Percentiles rank a stretch among this genome's conserved stretches.
Evolutionary conservation across 2,888 invertebrate species (phyloP).

Genomic region (Helobdella robusta): DNA sequence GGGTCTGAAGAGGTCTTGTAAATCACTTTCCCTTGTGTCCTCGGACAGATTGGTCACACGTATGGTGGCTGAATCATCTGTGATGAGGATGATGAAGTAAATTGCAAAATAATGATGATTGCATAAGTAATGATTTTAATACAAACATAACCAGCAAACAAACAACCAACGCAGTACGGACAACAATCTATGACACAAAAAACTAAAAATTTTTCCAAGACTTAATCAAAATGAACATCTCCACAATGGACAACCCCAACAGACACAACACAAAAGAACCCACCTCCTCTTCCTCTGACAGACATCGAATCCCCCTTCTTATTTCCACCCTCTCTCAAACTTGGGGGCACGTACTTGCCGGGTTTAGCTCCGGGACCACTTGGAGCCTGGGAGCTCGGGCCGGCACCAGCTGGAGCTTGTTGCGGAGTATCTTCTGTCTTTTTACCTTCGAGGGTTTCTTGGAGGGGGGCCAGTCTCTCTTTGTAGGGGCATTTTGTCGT

Average conservation of each 20-base stretch:
- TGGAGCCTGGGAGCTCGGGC: conserved; percentile 17
- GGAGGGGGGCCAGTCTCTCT: conserved; percentile 60
- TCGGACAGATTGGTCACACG: conserved; percentile 94
- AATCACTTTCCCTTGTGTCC: conserved; percentile 80
- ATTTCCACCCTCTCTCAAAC: conserved; percentile 66
- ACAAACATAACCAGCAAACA: not conserved
- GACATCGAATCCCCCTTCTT: conserved; percentile 63
- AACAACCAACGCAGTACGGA: not conserved
- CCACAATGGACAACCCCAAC: not conserved
- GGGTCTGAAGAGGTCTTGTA: conserved; percentile 85
- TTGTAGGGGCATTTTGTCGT: conserved; percentile 95
- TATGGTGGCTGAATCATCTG: conserved; percentile 64
- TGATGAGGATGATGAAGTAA: not conserved
- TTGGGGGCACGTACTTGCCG: conserved; percentile 67
- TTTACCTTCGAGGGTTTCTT: conserved; percentile 34
- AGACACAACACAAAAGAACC: conserved; percentile 25
- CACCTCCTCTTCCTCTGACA: conserved; percentile 49
- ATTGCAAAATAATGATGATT: not conserved
- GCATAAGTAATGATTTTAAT: not conserved
- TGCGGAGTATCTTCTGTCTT: conserved; percentile 20
- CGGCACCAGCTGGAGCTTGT: not conserved
- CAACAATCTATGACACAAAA: not conserved
- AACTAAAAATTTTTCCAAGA: not conserved
- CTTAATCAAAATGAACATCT: not conserved
- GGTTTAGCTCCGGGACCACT: conserved; percentile 36